Evolutionary conservation across 2,888 invertebrate genomes (phyloP).

Genomic region (Erebia palarica): DNA sequence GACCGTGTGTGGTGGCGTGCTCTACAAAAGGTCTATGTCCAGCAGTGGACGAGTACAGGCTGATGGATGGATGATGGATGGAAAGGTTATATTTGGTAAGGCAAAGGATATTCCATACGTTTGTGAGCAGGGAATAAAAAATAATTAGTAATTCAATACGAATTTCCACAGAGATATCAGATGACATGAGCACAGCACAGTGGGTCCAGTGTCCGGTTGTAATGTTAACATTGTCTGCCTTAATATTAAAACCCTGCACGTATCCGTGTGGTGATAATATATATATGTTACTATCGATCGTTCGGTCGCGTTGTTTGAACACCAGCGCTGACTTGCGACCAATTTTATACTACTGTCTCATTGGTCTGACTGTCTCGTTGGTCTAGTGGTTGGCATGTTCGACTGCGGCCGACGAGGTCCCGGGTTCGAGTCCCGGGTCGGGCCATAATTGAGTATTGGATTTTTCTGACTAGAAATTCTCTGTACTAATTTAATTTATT

Average conservation of each 20-base stretch:
- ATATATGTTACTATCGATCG: constrained; percentile 24
- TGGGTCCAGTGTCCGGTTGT: neutral
- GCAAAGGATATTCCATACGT: neutral
- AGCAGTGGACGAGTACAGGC: too few relatives aligned
- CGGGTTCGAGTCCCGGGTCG: too few relatives aligned
- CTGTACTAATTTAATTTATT: too few relatives aligned
- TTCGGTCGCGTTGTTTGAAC: constrained; percentile 7
- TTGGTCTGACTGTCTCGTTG: too few relatives aligned
- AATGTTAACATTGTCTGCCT: neutral
- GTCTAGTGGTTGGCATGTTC: too few relatives aligned
- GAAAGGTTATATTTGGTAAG: too few relatives aligned
- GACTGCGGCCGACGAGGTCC: too few relatives aligned
- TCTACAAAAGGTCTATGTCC: too few relatives aligned
- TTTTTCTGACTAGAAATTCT: too few relatives aligned
- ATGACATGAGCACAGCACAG: neutral
- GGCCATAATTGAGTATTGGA: too few relatives aligned
- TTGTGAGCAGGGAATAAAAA: neutral
- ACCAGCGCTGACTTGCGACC: constrained; percentile 2
- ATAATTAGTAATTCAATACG: neutral
- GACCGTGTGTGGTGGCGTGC: too few relatives aligned
- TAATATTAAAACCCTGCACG: neutral
- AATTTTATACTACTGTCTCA: neutral
- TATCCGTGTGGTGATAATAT: neutral
- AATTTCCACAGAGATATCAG: neutral
- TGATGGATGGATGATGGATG: too few relatives aligned